phyloP scores from a whole-genome alignment of 2,888 invertebrate genomes.

The Gisinianus flammeolus region DNA sequence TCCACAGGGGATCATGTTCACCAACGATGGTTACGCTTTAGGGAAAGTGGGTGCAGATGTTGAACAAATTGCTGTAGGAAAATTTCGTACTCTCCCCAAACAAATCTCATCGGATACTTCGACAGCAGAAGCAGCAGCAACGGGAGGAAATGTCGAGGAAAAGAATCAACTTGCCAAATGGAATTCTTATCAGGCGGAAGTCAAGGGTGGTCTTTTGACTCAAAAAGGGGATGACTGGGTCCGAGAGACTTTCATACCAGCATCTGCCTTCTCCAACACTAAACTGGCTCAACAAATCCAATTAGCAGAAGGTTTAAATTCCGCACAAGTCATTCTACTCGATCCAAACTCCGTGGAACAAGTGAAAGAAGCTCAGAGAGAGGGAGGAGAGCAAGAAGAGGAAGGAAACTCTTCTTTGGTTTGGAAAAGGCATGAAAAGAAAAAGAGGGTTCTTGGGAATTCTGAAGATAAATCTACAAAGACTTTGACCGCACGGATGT shows the following conservation, averaged over 20 bases:
- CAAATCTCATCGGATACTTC: not conserved
- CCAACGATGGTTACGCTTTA: not conserved
- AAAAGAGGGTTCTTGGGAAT: not conserved
- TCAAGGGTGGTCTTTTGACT: constrained; percentile 10
- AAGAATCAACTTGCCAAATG: not conserved
- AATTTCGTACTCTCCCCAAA: constrained; percentile 22
- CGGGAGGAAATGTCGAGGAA: not conserved
- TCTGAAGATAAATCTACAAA: not conserved
- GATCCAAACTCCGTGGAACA: not conserved
- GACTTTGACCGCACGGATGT: not conserved
- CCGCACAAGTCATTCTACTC: not conserved
- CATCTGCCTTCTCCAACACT: not conserved
- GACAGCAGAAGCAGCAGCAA: not conserved
- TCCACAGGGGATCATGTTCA: constrained; percentile 2
- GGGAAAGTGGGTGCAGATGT: constrained; percentile 23
- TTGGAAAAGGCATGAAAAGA: not conserved
- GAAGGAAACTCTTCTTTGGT: not conserved
- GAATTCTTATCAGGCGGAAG: constrained; percentile 3
- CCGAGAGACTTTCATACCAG: not conserved
- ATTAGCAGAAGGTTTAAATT: not conserved
- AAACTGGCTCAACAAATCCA: constrained; percentile 23
- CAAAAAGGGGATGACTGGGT: constrained; percentile 24
- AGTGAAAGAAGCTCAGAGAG: too few relatives aligned
- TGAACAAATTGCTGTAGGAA: constrained; percentile 16
- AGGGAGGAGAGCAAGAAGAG: not conserved